phyloP scores from a whole-genome alignment of 2,797 vertebrate species.

The Enteromius fasciolatus region DNA sequence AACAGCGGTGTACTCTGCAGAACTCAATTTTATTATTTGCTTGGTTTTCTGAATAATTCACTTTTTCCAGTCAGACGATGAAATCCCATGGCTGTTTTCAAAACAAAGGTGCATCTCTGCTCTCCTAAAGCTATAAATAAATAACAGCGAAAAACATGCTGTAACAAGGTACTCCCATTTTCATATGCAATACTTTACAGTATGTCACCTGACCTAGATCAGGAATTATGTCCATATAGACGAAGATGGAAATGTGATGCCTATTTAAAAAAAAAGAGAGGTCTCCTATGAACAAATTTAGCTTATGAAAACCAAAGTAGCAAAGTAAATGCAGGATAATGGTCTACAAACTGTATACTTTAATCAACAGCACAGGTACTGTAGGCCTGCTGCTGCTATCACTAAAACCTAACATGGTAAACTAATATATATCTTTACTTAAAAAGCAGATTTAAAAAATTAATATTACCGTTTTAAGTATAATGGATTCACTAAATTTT shows the following conservation, averaged over 20 bases:
- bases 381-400: background rate
- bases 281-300: background rate
- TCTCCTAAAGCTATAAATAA: constrained; percentile 45
- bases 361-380: background rate
- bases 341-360: too few species aligned
- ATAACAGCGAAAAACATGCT: constrained; percentile 25
- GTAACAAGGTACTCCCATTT: constrained; percentile 38
- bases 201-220: constrained; percentile 20
- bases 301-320: background rate
- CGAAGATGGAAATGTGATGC: background rate
- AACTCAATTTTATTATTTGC: constrained; percentile 41
- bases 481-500: background rate
- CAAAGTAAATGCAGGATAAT: background rate
- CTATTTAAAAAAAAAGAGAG: background rate
- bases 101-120: constrained; percentile 48
- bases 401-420: background rate
- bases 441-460: background rate
- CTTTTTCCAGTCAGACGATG: constrained; percentile 35
- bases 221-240: background rate
- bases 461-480: background rate
- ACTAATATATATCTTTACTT: background rate
- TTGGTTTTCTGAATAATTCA: constrained; percentile 49
- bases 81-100: constrained; percentile 39
- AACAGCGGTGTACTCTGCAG: constrained; percentile 4
- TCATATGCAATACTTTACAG: constrained; percentile 2